These are phyloP conservation scores for Scaptomyza cyrtandrae DNA, from an alignment of 2,888 invertebrate species.

Conservation along the genomic window DNA sequence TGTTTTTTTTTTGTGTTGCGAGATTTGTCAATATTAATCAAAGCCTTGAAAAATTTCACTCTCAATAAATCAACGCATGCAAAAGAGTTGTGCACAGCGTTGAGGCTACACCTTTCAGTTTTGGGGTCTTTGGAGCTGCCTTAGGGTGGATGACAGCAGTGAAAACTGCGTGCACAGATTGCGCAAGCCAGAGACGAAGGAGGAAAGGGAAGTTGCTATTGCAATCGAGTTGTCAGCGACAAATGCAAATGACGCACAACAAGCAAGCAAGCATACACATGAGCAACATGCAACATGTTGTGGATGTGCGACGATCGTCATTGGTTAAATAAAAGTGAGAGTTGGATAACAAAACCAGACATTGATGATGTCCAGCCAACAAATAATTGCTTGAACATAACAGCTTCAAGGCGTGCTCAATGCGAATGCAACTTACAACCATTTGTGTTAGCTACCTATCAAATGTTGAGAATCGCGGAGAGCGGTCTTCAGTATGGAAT, in stretches of 20 bases:
- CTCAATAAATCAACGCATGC: conserved; percentile 69
- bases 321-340: conserved; percentile 49
- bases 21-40: conserved; percentile 81
- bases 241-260: conserved; percentile 64
- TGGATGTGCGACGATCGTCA: conserved; percentile 24
- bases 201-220: neutral
- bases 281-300: conserved; percentile 39
- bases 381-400: conserved; percentile 33
- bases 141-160: conserved; percentile 57
- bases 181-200: neutral
- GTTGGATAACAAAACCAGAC: conserved; percentile 52
- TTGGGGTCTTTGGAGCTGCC: conserved; percentile 42
- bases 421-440: neutral
- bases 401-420: neutral
- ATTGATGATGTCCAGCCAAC: conserved; percentile 37
- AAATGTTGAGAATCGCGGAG: conserved; percentile 19
- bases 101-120: conserved; percentile 13
- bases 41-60: conserved; percentile 69
- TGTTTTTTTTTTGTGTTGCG: neutral
- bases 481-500: neutral
- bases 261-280: conserved; percentile 36
- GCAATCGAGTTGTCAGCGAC: conserved; percentile 58
- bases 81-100: conserved; percentile 24
- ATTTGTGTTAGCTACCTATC: neutral
- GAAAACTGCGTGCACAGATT: conserved; percentile 63